Base-by-base conservation (phyloP, 2,797 vertebrate genomes). In the Parotocinclus haroldoi region DNA sequence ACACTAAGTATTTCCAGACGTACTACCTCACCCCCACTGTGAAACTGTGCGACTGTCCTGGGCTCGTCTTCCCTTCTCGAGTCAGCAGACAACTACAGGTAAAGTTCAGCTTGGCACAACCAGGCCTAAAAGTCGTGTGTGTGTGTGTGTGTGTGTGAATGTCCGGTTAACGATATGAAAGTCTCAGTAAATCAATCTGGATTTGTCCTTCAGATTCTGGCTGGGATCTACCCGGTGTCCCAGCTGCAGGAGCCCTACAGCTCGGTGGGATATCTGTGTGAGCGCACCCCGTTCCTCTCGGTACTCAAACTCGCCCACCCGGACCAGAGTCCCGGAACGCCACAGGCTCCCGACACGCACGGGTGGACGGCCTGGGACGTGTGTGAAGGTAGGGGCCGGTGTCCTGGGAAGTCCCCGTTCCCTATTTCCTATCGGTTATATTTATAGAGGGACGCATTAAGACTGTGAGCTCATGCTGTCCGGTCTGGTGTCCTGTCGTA, bases 1-100 rank as follows among this genome's bases (percentile, higher is more conserved):
- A 96, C 81, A 98, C 96, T 10, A 95, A 96, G 72, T 98, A 98
- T 79, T 98, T 98, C 84, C 96, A 98, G 89, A 98, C 96, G 0
- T 97, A 98, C 80, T 98, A 93, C 86, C 93, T 98, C 84, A 93
- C 94, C 1, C 90, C 91, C 10, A 87, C 89, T 0, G 93, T 98
- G 55, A 95, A 94, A 54, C 90, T 98, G 8, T 97, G 95, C 1
- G 95, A 98, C 83, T 98, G 95, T 76, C 95, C 95, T 0, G 96
- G 96, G 7, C 92, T 98, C 11, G 90, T 95, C 70, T 96, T 98
- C 79, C 93, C 95, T 0, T 93, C 94, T 0, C 79, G 76, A 0
- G 92, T 96, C 12, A 86, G 89, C 61, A 92, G 85, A 27, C 92
- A 93, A 40, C 80, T 95, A 39, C 95, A 96, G 94, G 95, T 95